phyloP scores from a whole-genome alignment of 2,888 invertebrate species.

The Yponomeuta plumbellus region DNA sequence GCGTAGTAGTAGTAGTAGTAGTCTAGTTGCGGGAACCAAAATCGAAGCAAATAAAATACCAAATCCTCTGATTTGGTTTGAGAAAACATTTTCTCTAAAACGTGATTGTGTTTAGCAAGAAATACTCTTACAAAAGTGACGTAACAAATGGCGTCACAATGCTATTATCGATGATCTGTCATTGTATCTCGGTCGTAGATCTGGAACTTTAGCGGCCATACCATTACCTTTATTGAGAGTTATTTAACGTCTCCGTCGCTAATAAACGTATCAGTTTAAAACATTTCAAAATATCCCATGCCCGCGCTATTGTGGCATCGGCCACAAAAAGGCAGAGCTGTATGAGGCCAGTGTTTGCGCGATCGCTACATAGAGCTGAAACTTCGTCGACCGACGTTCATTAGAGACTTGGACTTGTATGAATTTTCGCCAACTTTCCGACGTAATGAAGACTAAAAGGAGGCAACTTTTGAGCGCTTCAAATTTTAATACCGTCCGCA shows the following conservation, averaged over 20 bases:
- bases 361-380: constrained; percentile 47
- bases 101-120: no score
- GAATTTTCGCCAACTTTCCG: constrained; percentile 71
- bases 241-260: not conserved
- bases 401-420: constrained; percentile 72
- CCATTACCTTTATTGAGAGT: no score
- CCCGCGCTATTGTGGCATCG: not conserved
- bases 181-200: no score
- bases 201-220: no score
- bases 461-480: constrained; percentile 69
- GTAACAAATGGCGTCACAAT: no score
- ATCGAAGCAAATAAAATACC: no score
- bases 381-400: constrained; percentile 66
- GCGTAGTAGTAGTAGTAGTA: no score
- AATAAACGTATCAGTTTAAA: not conserved
- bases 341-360: constrained; percentile 16
- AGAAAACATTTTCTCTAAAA: not conserved
- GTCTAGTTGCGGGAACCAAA: no score
- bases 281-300: not conserved
- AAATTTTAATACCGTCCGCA: constrained; percentile 64
- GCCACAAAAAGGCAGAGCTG: not conserved
- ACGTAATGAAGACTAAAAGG: constrained; percentile 74
- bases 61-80: no score
- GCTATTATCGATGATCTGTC: no score
- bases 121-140: no score